Percentiles rank a stretch among this genome's conserved stretches.
These are phyloP conservation scores for Malurus alboscapulatus DNA, from an alignment of 2,113 vertebrate genomes.

Conservation along the genomic window DNA sequence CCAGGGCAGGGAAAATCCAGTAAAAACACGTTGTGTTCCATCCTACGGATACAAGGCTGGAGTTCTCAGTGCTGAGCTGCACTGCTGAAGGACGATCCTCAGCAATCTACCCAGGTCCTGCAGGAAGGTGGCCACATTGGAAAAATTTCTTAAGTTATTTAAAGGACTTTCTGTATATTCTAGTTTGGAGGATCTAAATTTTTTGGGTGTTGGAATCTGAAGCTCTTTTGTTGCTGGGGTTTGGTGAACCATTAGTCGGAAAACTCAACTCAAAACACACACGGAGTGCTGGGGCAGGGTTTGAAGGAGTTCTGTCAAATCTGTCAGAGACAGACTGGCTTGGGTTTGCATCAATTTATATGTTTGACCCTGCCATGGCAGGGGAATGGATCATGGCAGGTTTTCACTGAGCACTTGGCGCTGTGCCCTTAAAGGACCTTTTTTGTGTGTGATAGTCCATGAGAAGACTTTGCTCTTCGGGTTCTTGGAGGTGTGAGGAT, in stretches of 20 bases:
- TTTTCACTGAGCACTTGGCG: fast-evolving
- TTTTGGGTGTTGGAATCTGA: background rate
- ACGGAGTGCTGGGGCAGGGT: background rate
- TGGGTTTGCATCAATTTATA: background rate
- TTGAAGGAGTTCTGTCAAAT: background rate
- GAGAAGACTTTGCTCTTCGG: background rate
- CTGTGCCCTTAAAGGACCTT: background rate
- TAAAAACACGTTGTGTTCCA: fast-evolving
- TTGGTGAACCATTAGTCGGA: background rate
- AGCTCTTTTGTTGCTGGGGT: background rate
- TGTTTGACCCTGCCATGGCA: background rate
- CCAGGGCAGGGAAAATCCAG: background rate
- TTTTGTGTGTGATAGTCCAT: fast-evolving
- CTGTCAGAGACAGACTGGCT: background rate
- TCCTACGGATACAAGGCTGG: background rate
- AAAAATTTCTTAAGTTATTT: background rate
- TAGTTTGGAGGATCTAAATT: background rate
- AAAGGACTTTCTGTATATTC: background rate
- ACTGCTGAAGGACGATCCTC: fast-evolving
- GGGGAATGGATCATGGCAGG: background rate
- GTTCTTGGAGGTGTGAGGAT: background rate
- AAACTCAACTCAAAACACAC: background rate
- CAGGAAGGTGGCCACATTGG: background rate
- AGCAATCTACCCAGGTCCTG: background rate
- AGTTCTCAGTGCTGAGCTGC: background rate